Evolutionary conservation across 92 coral and sea anemone species (phyloP), one percentile per base, ranked within the genome.

Genomic region (Pocillopora grandis): DNA sequence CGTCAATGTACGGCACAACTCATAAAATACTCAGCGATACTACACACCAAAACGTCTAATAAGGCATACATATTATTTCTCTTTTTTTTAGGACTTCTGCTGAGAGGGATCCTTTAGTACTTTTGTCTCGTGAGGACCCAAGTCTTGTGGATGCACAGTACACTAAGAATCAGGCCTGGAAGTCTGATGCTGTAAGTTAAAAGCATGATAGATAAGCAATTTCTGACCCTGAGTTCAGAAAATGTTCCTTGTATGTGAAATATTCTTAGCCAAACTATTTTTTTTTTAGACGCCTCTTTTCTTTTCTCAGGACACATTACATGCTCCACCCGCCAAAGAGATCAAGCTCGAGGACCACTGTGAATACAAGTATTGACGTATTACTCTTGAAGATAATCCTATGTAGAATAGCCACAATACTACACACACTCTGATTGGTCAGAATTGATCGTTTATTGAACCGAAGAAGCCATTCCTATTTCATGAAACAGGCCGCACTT

Each of bases 141-240:
- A 89, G 86, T 20, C 80, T 97, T 10, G 99, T 71, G 11, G 99
- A 97, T 89, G 99, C 99, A 2, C 94, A 94, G 75, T 97, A 97
- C 79, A 97, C 99, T 18, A 97, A 97, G 91, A 97, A 97, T 80
- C 99, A 97, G 81, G 99, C 97, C 0, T 97, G 99, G 99, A 97
- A 92, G 78, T 94, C 99, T 64, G 98, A 97, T 85, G 95, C 96
- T 75, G 99, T 97, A 87, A 92, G 98, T 86, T 37, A 15, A 42
- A 7, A 3, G 8, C 52, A 42, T 2, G 52, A 3, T 70, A 6
- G 55, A 35, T 65, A 3, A 17, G 17, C 16, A 5, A n/a, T 10
- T 35, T 71, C 7, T 52, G 33, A 49, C 23, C 27, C 9, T 48
- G 52, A 31, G 59, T 23, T 66, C n/a, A 9, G 37, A 6, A 55